These are phyloP conservation scores for Drosophila chauvacae DNA, from an alignment of 1,140 invertebrate genomes.

Conservation along the genomic window DNA sequence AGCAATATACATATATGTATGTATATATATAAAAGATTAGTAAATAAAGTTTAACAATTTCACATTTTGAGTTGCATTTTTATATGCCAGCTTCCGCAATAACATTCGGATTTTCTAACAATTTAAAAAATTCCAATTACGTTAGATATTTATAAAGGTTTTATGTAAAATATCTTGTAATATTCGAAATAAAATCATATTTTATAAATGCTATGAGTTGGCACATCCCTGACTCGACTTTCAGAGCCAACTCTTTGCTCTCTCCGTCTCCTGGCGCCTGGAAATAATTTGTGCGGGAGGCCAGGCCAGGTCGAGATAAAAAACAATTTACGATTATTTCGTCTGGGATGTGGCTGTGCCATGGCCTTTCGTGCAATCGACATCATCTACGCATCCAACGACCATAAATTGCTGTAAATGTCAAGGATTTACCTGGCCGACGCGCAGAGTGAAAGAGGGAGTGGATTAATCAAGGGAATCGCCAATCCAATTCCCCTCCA, in stretches of 20 bases:
- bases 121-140: no score
- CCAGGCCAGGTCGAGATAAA: conserved; percentile 18
- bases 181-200: no score
- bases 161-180: no score
- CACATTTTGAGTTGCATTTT: background rate
- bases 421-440: conserved; percentile 62
- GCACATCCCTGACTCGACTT: background rate
- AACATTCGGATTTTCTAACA: background rate
- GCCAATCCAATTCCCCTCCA: conserved; percentile 40
- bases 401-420: conserved; percentile 70
- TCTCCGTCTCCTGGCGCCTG: conserved; percentile 16
- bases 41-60: background rate
- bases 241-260: background rate
- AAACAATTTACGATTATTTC: conserved; percentile 77
- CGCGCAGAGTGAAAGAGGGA: conserved; percentile 49
- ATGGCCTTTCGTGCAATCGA: conserved; percentile 52
- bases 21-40: background rate
- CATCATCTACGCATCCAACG: conserved; percentile 47
- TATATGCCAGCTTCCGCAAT: background rate
- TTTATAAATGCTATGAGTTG: background rate
- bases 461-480: conserved; percentile 51
- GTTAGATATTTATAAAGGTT: no score
- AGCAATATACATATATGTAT: background rate
- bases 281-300: conserved; percentile 43
- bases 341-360: conserved; percentile 40